Evolutionary conservation across 2,113 vertebrate species (phyloP).

Genomic region (Dendrocopos noguchii): DNA sequence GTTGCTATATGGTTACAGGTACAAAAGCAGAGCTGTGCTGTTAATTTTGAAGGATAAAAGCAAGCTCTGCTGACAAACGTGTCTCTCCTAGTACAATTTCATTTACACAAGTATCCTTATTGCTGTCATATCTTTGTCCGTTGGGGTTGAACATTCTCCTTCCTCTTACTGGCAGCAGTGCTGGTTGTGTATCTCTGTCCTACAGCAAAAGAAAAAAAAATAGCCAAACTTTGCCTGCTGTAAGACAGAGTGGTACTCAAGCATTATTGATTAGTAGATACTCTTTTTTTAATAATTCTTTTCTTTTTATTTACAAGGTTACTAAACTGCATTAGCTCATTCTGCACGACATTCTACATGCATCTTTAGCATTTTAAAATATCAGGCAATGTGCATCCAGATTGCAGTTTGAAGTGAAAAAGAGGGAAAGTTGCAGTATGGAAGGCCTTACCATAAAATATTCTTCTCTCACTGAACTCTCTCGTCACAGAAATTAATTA

Average conservation of each 20-base stretch:
- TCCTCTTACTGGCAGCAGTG: background rate
- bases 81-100: background rate
- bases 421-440: no score
- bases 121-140: fast-evolving
- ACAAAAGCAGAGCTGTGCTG: background rate
- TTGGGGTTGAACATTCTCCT: background rate
- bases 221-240: background rate
- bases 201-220: background rate
- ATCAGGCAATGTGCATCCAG: background rate
- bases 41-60: background rate
- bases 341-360: background rate
- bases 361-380: background rate
- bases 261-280: background rate
- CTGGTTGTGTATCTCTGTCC: background rate
- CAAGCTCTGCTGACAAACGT: background rate
- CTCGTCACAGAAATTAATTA: background rate
- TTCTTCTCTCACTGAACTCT: background rate
- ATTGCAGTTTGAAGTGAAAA: background rate
- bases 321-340: background rate
- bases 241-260: background rate
- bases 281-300: background rate
- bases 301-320: background rate
- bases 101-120: background rate
- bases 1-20: background rate
- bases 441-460: background rate